A percentile compares a stretch with the other conserved stretches of the same genome.
These are phyloP conservation scores for Enteromius unitaeniatus DNA, from an alignment of 2,797 vertebrate species.

Conservation along the genomic window DNA sequence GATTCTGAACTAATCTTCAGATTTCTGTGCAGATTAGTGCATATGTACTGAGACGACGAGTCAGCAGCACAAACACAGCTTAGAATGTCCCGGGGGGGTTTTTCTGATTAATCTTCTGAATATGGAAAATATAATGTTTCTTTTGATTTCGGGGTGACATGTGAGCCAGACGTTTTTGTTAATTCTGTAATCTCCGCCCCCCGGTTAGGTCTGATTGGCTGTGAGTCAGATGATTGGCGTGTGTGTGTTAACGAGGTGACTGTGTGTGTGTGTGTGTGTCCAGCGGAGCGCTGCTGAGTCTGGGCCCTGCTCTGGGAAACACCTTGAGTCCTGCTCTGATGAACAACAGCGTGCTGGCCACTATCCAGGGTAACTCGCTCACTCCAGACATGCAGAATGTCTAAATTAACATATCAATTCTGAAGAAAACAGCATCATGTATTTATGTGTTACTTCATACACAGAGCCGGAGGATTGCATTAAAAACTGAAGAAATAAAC, in stretches of 20 bases:
- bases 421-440: no score
- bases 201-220: background rate
- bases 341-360: slow-evolving; percentile 88
- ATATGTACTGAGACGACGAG: background rate
- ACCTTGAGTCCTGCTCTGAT: slow-evolving; percentile 86
- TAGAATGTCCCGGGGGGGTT: no score
- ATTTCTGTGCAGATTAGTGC: background rate
- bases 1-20: background rate
- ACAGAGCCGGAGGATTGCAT: no score
- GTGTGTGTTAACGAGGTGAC: background rate
- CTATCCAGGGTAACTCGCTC: slow-evolving; percentile 82
- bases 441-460: no score
- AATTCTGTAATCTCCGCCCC: background rate
- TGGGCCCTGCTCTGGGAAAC: slow-evolving; percentile 83
- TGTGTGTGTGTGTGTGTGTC: slow-evolving; percentile 38
- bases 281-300: slow-evolving; percentile 88
- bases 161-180: background rate
- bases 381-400: no score
- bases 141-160: background rate
- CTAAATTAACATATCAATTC: no score
- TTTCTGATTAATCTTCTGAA: no score
- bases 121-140: no score
- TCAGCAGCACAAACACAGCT: no score
- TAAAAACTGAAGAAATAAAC: no score
- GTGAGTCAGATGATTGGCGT: background rate